Evolutionary conservation across 2,113 vertebrate species (phyloP).

Genomic region (Pterophyllum scalare): DNA sequence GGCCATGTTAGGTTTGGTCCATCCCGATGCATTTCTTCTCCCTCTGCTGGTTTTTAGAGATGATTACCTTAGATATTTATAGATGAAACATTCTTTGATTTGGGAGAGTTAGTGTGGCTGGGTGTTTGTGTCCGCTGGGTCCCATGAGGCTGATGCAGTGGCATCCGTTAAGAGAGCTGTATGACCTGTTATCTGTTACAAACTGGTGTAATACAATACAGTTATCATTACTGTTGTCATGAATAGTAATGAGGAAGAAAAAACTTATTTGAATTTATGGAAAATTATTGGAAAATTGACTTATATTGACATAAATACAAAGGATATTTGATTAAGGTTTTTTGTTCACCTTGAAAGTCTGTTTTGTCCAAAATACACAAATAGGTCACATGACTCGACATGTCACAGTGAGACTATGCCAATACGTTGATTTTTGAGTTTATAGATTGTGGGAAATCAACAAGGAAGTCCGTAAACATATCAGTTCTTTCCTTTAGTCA

Average conservation of each 20-base stretch:
- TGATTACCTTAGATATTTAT: constrained; percentile 94
- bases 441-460: constrained; percentile 34
- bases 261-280: background rate
- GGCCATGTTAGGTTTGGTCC: constrained; percentile 87
- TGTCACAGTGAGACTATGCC: constrained; percentile 45
- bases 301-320: constrained; percentile 44
- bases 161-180: constrained; percentile 40
- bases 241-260: constrained; percentile 20
- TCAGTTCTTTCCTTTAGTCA: constrained; percentile 22
- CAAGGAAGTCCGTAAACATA: constrained; percentile 22
- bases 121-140: constrained; percentile 48
- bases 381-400: constrained; percentile 29
- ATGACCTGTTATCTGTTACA: constrained; percentile 47
- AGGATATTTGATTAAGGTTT: constrained; percentile 35
- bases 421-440: constrained; percentile 43
- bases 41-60: constrained; percentile 90
- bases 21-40: constrained; percentile 82
- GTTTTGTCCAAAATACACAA: constrained; percentile 27
- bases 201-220: constrained; percentile 70
- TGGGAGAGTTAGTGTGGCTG: constrained; percentile 64
- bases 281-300: constrained; percentile 39
- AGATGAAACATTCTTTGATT: constrained; percentile 85
- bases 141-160: constrained; percentile 17
- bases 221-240: constrained; percentile 28
- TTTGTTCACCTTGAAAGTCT: constrained; percentile 57